Percentiles rank a stretch among this genome's conserved stretches.
Conservation (phyloP, 2,797 vertebrate genomes). For the Cephalopachus bancanus region DNA sequence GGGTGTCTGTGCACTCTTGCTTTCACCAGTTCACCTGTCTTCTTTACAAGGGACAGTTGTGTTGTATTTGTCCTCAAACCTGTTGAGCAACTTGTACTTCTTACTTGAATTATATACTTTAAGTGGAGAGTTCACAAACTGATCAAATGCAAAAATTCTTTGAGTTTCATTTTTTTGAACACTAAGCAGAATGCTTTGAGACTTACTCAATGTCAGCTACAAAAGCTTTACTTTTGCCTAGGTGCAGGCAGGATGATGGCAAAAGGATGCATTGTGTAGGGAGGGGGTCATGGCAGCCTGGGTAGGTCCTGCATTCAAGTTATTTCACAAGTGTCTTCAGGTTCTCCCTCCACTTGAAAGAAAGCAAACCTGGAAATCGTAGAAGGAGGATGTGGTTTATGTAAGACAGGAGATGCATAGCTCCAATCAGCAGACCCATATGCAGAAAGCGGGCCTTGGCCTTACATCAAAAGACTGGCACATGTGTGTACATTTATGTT, state of each 20-base stretch:
- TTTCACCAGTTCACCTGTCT: background rate
- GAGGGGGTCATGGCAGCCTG: background rate
- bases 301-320: background rate
- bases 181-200: background rate
- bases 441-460: slow-evolving; percentile 64
- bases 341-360: slow-evolving; percentile 18
- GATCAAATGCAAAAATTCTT: background rate
- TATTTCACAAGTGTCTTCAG: slow-evolving; percentile 50
- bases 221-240: background rate
- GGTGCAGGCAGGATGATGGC: background rate
- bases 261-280: background rate
- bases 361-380: slow-evolving; percentile 50
- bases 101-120: background rate
- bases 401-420: slow-evolving; percentile 67
- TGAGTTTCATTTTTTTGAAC: slow-evolving; percentile 15
- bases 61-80: background rate
- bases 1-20: background rate
- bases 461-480: slow-evolving; percentile 76
- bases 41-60: background rate
- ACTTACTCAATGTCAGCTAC: background rate
- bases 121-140: background rate
- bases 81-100: background rate
- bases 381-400: slow-evolving; percentile 74
- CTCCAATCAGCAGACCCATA: slow-evolving; percentile 63
- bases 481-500: slow-evolving; percentile 79